phyloP scores from a whole-genome alignment of 1,140 invertebrate genomes.

The Lepidostoma basale region DNA sequence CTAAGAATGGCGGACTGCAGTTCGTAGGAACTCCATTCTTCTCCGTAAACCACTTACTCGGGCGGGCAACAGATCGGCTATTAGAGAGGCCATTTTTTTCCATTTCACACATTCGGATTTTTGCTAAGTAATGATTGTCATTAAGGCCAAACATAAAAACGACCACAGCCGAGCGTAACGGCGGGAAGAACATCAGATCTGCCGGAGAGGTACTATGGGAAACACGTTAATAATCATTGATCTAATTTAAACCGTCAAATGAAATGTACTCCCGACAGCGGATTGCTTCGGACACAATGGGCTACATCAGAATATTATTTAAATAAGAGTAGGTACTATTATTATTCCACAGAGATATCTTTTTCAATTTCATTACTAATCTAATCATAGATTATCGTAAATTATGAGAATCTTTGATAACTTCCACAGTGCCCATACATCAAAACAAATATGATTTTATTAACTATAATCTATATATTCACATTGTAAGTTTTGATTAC shows the following conservation, averaged over 20 bases:
- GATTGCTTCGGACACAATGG: not conserved
- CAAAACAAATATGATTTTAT: too few species aligned
- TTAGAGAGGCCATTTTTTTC: constrained; percentile 20
- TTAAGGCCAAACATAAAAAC: constrained; percentile 38
- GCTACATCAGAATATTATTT: not conserved
- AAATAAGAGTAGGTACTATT: too few species aligned
- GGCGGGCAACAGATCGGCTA: not conserved
- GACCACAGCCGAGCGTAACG: constrained; percentile 27
- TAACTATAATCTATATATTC: too few species aligned
- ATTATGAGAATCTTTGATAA: too few species aligned
- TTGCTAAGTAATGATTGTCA: constrained; percentile 47
- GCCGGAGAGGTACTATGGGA: constrained; percentile 34
- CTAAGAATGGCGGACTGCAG: constrained; percentile 1
- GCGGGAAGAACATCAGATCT: constrained; percentile 3
- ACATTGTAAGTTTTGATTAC: too few species aligned
- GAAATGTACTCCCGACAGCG: constrained; percentile 36
- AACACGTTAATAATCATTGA: constrained; percentile 47
- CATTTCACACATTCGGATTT: constrained; percentile 42
- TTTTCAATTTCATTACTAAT: too few species aligned
- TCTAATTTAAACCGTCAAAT: constrained; percentile 44
- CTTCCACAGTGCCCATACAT: too few species aligned
- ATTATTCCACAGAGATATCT: too few species aligned
- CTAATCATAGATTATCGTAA: too few species aligned
- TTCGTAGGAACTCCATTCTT: constrained; percentile 8
- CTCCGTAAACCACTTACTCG: constrained; percentile 3